These are phyloP conservation scores for Stegodyphus dumicola DNA, from an alignment of 1,140 invertebrate species.

Conservation along the genomic window DNA sequence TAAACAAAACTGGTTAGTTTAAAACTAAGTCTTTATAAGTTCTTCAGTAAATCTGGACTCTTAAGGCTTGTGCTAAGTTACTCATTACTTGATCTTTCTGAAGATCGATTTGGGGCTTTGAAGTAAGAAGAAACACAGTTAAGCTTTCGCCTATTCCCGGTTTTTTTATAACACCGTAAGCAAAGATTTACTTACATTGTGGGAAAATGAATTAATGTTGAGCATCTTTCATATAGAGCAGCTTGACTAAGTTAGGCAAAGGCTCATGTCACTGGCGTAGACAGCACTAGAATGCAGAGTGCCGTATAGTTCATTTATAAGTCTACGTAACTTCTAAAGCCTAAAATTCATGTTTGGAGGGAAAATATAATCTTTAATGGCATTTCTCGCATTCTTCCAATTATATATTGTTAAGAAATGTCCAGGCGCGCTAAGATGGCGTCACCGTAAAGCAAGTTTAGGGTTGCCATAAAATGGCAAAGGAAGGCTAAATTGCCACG, in stretches of 20 bases:
- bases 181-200: not conserved
- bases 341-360: not conserved
- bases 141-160: not conserved
- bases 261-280: too few species aligned
- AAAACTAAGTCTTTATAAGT: too few species aligned
- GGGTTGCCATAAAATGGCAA: too few species aligned
- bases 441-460: too few species aligned
- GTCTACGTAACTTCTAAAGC: not conserved
- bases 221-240: too few species aligned
- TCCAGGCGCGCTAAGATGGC: too few species aligned
- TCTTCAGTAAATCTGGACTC: too few species aligned
- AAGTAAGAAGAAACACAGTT: not conserved
- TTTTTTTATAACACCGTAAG: not conserved
- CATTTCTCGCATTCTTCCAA: not conserved
- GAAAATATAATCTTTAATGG: not conserved
- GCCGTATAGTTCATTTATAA: too few species aligned
- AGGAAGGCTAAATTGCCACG: too few species aligned
- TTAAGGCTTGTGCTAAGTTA: too few species aligned
- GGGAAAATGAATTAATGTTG: not conserved
- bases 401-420: not conserved
- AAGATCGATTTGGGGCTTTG: not conserved
- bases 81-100: not conserved
- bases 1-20: too few species aligned
- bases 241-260: not conserved
- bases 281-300: too few species aligned